Evolutionary conservation across 2,113 vertebrate species (phyloP).

Genomic region (Casuarius casuarius): DNA sequence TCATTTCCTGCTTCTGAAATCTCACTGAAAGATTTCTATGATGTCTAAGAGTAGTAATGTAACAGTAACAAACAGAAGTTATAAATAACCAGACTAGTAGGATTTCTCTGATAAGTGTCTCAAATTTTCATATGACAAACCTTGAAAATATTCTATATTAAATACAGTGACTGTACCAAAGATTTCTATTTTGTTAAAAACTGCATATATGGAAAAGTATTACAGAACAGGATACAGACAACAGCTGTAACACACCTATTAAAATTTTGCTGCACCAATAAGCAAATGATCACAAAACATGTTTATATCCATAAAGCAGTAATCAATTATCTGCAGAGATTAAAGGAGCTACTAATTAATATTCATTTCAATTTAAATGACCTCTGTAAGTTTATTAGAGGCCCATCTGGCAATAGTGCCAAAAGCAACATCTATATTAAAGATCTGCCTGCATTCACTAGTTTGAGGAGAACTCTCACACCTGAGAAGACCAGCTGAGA

Average conservation of each 20-base stretch:
- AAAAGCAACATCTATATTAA: neutral
- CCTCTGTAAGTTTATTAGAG: neutral
- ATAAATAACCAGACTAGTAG: neutral
- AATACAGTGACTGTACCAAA: neutral
- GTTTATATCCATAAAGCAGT: neutral
- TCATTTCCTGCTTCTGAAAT: neutral
- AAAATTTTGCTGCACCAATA: neutral
- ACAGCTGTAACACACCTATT: neutral
- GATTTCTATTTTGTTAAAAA: neutral
- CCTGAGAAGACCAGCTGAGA: accelerated
- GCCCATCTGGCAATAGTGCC: neutral
- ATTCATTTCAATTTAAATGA: neutral
- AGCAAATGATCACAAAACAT: neutral
- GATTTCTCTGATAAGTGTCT: neutral
- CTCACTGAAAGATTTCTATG: neutral
- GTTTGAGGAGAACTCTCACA: neutral
- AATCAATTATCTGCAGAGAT: neutral
- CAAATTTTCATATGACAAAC: neutral
- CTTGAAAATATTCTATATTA: neutral
- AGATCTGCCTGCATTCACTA: neutral
- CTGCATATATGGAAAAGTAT: neutral
- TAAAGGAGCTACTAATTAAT: neutral
- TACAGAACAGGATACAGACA: neutral
- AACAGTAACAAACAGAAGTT: neutral
- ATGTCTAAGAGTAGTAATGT: neutral